Percentiles rank a stretch among this genome's conserved stretches.
Evolutionary conservation across 2,113 vertebrate genomes (phyloP).

Genomic region (Grantiella picta): DNA sequence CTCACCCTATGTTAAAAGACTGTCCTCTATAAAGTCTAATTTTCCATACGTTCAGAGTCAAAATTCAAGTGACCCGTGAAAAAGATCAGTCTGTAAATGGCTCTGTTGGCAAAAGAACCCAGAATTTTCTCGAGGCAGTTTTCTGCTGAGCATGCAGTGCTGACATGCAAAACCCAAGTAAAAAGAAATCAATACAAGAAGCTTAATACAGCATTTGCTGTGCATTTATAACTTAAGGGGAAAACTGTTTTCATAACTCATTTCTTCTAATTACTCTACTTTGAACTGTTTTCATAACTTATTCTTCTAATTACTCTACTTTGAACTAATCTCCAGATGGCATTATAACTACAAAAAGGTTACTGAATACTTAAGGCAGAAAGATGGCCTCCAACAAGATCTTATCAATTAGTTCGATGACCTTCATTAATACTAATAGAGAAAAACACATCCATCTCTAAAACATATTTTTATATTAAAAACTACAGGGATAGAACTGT

Average conservation of each 20-base stretch:
- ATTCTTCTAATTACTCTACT: slow-evolving; percentile 41
- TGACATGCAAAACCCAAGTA: neutral
- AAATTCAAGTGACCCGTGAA: neutral
- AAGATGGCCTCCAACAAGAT: slow-evolving; percentile 1
- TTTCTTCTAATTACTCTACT: slow-evolving; percentile 36
- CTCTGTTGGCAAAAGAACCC: slow-evolving; percentile 11
- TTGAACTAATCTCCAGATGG: slow-evolving; percentile 39
- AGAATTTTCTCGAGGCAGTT: neutral
- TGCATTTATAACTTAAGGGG: neutral
- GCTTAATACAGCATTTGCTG: neutral
- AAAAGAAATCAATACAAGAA: slow-evolving; percentile 33
- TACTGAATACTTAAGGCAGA: slow-evolving; percentile 15
- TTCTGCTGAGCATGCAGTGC: slow-evolving; percentile 45
- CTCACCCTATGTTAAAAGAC: neutral
- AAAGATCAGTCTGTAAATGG: slow-evolving; percentile 34
- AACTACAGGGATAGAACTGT: neutral
- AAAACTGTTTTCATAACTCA: slow-evolving; percentile 43
- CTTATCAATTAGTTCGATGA: neutral
- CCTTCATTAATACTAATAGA: slow-evolving; percentile 26
- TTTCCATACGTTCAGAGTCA: neutral
- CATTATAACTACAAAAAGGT: slow-evolving; percentile 14
- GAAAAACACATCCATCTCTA: neutral
- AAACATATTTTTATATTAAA: neutral
- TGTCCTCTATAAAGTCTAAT: neutral
- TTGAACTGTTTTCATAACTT: slow-evolving; percentile 47